Conservation (phyloP, 2,888 invertebrate species). For the Ophion obscuratus region DNA sequence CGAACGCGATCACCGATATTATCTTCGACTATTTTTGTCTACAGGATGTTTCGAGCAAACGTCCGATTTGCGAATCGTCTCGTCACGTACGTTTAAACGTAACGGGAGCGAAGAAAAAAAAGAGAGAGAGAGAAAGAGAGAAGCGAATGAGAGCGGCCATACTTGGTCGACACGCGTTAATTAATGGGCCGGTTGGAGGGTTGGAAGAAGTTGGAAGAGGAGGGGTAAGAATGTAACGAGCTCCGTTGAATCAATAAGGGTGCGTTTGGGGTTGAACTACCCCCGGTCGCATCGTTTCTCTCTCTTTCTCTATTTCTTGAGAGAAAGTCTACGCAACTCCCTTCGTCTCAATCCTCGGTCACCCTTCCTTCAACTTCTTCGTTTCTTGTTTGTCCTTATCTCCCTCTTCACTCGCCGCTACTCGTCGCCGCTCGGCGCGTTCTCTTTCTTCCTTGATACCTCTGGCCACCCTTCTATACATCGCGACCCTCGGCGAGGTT, state of each 20-base stretch:
- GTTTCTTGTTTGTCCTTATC: slow-evolving; percentile 16
- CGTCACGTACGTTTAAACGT: neutral
- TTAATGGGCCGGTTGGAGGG: slow-evolving; percentile 74
- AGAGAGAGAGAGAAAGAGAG: neutral
- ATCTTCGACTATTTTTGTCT: neutral
- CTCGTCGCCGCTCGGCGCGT: slow-evolving; percentile 8
- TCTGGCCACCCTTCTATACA: slow-evolving; percentile 40
- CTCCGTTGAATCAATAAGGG: slow-evolving; percentile 78
- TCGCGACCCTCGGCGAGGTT: slow-evolving; percentile 44
- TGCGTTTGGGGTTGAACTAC: slow-evolving; percentile 67
- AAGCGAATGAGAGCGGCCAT: slow-evolving; percentile 62
- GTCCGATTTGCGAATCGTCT: slow-evolving; percentile 16
- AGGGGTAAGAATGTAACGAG: slow-evolving; percentile 72
- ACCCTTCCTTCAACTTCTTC: slow-evolving; percentile 54
- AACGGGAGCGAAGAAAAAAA: neutral
- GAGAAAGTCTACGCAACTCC: slow-evolving; percentile 52
- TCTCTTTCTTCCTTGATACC: slow-evolving; percentile 36
- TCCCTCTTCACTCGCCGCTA: slow-evolving; percentile 7
- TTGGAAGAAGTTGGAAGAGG: slow-evolving; percentile 4
- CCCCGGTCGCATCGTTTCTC: slow-evolving; percentile 27
- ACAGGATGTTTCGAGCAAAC: neutral
- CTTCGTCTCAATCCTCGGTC: slow-evolving; percentile 52
- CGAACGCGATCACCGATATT: neutral
- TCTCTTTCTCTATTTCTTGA: slow-evolving; percentile 26
- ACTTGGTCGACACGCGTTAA: slow-evolving; percentile 70